Base-by-base conservation (phyloP, 2,113 vertebrate genomes). In the Xiphias gladius region DNA sequence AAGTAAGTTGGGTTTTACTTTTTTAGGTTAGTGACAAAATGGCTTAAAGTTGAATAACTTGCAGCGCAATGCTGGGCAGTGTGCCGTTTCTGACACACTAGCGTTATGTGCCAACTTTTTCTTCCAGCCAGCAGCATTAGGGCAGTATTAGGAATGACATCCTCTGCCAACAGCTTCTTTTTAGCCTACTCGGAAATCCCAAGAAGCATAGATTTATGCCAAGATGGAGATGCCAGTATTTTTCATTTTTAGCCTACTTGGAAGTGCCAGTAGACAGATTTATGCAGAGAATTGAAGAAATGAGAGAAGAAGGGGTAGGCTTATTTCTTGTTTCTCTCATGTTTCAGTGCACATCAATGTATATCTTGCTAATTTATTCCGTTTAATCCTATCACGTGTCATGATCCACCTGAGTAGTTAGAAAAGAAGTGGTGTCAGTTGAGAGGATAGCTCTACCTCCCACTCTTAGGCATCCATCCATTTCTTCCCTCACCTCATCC, bases 161-260 rank as follows among this genome's bases (percentile, higher is more conserved):
- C 80, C 74, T 83, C 88, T 93, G 91, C 92, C 93, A 94, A 67
- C 89, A 87, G 82, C 80, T 87, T 90, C 80, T 85, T 93, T 92
- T 91, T 91, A 91, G 87, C 91, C 85, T 91, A 89, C 90, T 92
- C 93, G 86, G 90, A 93, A 92, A 89, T 91, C 88, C 88, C 89
- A 88, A 92, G 86, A 87, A 93, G 82, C 74, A 30, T 7, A 57
- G 74, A 79, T 86, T 75, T 81, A 75, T 92, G 89, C 91, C 90
- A 91, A 89, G 83, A 86, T 46, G 68, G 84, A 81, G 83, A 90
- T 88, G 88, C 93, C 89, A 92, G 63, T 59, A 70, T 86, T 91
- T 88, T 88, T 91, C 88, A 67, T 92, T 92, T 93, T 85, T 88
- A 88, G 87, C 91, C 87, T 82, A 70, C 86, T 90, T 91, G 84